A percentile compares a stretch with the other conserved stretches of the same genome.
Conservation (phyloP, 2,888 invertebrate genomes). For the Hoplodrina blanda region DNA sequence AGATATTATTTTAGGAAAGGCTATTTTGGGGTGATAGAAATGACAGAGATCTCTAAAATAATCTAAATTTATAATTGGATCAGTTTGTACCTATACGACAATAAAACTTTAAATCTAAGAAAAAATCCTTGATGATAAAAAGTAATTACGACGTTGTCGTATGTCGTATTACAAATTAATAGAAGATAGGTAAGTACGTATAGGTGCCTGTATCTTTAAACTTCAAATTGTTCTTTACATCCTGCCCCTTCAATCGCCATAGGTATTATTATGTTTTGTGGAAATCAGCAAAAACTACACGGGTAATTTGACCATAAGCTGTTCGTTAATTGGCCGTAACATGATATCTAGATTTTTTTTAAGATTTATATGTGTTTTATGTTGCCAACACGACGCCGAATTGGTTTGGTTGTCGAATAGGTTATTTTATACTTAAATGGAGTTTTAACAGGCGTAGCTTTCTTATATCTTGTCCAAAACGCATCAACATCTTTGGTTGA, state of each 20-base stretch:
- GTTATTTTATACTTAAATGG: constrained; percentile 14
- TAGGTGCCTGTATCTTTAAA: neutral
- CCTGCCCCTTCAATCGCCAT: neutral
- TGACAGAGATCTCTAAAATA: no score
- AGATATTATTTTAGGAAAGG: neutral
- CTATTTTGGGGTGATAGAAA: no score
- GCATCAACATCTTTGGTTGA: neutral
- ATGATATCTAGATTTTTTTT: constrained; percentile 22
- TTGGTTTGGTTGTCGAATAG: neutral
- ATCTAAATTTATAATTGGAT: no score
- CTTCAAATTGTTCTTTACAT: constrained; percentile 16
- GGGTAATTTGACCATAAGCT: constrained; percentile 36
- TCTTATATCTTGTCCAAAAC: neutral
- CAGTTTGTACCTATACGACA: no score
- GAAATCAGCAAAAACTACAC: constrained; percentile 33
- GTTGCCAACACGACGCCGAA: neutral
- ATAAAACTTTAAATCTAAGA: no score
- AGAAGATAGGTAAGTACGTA: neutral
- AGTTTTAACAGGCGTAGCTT: constrained; percentile 7
- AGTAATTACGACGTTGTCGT: no score
- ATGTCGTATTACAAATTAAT: neutral
- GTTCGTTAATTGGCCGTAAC: constrained; percentile 38
- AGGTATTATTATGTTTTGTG: constrained; percentile 12
- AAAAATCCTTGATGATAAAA: no score
- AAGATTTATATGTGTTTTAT: neutral